Evolutionary conservation across 1,140 invertebrate species (phyloP).

Genomic region (Radopholus similis): DNA sequence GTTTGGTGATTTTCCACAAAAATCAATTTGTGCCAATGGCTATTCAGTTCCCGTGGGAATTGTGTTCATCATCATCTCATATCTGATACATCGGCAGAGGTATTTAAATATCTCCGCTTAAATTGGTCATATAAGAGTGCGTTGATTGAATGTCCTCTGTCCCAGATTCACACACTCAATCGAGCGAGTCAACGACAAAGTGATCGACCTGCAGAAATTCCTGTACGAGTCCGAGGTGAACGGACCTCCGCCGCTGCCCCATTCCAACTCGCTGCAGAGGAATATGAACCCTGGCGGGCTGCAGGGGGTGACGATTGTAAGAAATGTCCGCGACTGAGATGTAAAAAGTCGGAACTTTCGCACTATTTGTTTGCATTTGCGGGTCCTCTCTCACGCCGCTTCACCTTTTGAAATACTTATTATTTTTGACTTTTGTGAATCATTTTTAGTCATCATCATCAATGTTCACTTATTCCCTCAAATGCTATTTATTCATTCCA

Average conservation of each 20-base stretch:
- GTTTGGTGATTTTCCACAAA: constrained; percentile 19
- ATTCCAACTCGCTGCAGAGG: constrained; percentile 7
- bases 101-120: constrained; percentile 17
- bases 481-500: too few relatives aligned
- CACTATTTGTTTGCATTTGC: too few relatives aligned
- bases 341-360: too few relatives aligned
- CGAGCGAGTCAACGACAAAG: constrained; percentile 53
- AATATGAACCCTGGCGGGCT: constrained; percentile 1
- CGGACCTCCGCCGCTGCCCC: not conserved
- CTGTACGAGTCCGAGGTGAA: constrained; percentile 33
- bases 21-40: not conserved
- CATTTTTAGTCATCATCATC: too few relatives aligned
- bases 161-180: constrained; percentile 40
- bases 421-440: too few relatives aligned
- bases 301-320: not conserved
- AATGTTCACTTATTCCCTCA: too few relatives aligned
- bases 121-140: not conserved
- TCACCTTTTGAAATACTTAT: too few relatives aligned
- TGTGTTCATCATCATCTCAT: constrained; percentile 55
- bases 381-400: too few relatives aligned
- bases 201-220: constrained; percentile 45
- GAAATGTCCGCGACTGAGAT: not conserved
- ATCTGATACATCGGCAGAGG: constrained; percentile 51
- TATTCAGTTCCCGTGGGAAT: constrained; percentile 56
- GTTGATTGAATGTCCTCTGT: not conserved